Evolutionary conservation across 37 sponge, comb jelly and placozoan species (phyloP).

Genomic region (Diacarnus erythraeanus): DNA sequence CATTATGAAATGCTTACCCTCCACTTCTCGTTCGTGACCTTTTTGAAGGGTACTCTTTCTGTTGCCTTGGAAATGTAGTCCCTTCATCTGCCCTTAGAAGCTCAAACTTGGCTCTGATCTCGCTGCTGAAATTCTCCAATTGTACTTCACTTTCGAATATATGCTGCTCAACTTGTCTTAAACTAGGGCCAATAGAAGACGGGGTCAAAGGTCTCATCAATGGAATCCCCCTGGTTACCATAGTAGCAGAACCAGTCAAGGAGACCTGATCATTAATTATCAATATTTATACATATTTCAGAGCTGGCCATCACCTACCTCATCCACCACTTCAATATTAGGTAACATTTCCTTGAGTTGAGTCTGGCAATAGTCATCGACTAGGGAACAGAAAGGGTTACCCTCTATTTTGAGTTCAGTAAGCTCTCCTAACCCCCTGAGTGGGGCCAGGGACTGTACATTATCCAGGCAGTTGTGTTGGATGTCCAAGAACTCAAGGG

Average conservation of each 20-base stretch:
- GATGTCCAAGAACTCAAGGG: neutral
- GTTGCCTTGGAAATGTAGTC: no score
- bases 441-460: neutral
- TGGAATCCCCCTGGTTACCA: constrained; percentile 1
- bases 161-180: constrained; percentile 18
- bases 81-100: neutral
- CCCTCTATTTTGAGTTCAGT: constrained; percentile 12
- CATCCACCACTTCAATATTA: no score
- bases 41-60: no score
- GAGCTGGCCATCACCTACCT: no score
- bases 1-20: no score
- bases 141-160: constrained; percentile 23
- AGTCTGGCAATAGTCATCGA: neutral
- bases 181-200: constrained; percentile 3
- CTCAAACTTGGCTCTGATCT: constrained; percentile 18
- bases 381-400: constrained; percentile 17
- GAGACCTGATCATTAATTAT: neutral
- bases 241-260: neutral
- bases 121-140: constrained; percentile 9
- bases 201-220: constrained; percentile 23
- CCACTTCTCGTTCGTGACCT: no score
- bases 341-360: no score
- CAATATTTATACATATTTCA: neutral
- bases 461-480: no score
- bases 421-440: neutral